These are phyloP conservation scores for Agrochola macilenta DNA, from an alignment of 2,888 invertebrate species.

Conservation along the genomic window DNA sequence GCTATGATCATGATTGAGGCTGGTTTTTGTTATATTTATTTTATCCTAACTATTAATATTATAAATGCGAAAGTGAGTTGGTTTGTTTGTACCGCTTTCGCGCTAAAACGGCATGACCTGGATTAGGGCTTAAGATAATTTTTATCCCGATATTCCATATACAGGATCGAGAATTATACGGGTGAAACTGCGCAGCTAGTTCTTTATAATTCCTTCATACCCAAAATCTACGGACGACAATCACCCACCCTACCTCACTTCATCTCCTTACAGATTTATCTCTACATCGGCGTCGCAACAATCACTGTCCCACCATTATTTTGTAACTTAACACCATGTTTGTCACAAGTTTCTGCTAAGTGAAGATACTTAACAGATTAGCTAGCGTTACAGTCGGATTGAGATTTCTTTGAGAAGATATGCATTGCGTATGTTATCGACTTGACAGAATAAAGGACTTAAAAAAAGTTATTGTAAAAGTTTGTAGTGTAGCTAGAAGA, in stretches of 20 bases:
- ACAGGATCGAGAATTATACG: no score
- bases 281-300: slow-evolving; percentile 45
- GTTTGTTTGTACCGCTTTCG: no score
- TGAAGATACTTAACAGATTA: slow-evolving; percentile 55
- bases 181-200: no score
- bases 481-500: no score
- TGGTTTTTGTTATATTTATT: neutral
- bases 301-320: slow-evolving; percentile 40
- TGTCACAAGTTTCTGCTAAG: slow-evolving; percentile 35
- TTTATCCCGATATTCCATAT: no score
- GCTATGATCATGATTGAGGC: no score
- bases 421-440: slow-evolving; percentile 9
- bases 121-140: no score
- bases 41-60: neutral
- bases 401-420: slow-evolving; percentile 22
- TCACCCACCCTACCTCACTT: slow-evolving; percentile 7
- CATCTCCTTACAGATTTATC: slow-evolving; percentile 34
- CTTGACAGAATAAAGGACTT: no score
- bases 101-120: no score
- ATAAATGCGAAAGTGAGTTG: no score
- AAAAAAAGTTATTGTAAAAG: no score
- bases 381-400: slow-evolving; percentile 1
- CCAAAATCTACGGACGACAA: slow-evolving; percentile 17
- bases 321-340: slow-evolving; percentile 40
- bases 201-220: neutral